These are phyloP conservation scores for Danaus plexippus DNA, from an alignment of 1,140 invertebrate genomes.

Conservation along the genomic window DNA sequence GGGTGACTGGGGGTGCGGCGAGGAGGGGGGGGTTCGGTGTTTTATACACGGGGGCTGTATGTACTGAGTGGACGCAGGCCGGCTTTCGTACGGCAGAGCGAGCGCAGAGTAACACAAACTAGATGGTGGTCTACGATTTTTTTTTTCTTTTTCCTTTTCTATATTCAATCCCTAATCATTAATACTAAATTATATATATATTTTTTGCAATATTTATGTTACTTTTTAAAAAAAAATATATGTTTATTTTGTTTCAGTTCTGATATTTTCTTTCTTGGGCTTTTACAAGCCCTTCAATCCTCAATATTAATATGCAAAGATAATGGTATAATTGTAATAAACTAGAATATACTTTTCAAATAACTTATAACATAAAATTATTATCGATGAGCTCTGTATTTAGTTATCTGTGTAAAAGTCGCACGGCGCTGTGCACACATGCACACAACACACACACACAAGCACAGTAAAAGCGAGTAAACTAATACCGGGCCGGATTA, in stretches of 20 bases:
- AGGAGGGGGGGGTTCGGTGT: conserved; percentile 9
- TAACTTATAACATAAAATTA: too few species aligned
- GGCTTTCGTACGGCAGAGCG: conserved; percentile 58
- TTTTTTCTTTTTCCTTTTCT: conserved; percentile 2
- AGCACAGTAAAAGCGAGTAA: conserved; percentile 62
- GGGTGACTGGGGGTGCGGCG: too few species aligned
- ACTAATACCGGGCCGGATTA: conserved; percentile 71
- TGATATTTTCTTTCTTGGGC: too few species aligned
- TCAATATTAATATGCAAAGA: too few species aligned
- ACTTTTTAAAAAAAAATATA: background rate
- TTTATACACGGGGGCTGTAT: conserved; percentile 38
- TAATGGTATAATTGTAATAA: too few species aligned
- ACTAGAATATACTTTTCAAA: too few species aligned
- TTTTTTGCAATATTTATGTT: background rate
- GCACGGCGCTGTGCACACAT: conserved; percentile 53
- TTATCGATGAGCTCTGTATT: conserved; percentile 32
- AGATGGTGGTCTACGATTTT: conserved; percentile 9
- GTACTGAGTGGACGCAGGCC: conserved; percentile 54
- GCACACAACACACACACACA: conserved; percentile 44
- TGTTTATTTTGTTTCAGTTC: too few species aligned
- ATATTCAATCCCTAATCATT: background rate
- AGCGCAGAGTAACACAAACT: conserved; percentile 25
- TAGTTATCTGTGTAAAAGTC: conserved; percentile 62
- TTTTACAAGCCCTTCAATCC: too few species aligned
- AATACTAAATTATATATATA: too few species aligned